A percentile compares a stretch with the other conserved stretches of the same genome.
These are phyloP conservation scores for Taxidea taxus DNA, from an alignment of 2,113 vertebrate genomes.

Conservation along the genomic window DNA sequence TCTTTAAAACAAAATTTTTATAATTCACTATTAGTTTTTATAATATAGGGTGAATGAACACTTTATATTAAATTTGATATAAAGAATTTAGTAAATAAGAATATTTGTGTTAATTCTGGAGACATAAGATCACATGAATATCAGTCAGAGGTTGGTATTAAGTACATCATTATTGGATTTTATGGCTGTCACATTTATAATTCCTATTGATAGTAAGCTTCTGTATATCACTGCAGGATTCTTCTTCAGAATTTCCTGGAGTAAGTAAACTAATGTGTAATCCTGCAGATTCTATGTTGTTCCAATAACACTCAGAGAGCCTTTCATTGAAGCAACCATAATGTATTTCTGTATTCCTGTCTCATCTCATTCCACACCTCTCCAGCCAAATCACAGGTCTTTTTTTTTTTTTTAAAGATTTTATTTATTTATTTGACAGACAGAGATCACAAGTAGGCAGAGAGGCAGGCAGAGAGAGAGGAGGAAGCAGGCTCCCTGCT, in stretches of 20 bases:
- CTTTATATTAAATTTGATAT: background rate
- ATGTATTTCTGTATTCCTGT: background rate
- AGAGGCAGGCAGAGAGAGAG: too few species aligned
- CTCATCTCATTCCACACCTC: background rate
- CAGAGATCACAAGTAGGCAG: too few species aligned
- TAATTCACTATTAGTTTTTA: background rate
- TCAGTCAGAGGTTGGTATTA: background rate
- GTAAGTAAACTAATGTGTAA: background rate
- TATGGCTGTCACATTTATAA: background rate
- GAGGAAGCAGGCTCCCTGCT: too few species aligned
- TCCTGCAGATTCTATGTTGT: background rate
- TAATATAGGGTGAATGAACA: background rate
- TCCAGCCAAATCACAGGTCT: background rate
- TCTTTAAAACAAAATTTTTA: background rate
- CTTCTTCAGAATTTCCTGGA: background rate
- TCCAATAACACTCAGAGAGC: background rate
- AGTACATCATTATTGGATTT: background rate
- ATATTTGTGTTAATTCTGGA: background rate
- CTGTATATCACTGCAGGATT: background rate
- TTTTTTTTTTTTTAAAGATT: too few species aligned
- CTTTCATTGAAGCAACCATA: background rate
- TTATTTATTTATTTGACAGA: too few species aligned
- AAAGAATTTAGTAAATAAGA: constrained; percentile 13
- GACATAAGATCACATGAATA: background rate
- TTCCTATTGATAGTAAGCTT: background rate